Evolutionary conservation across 2,113 vertebrate species (phyloP).

Genomic region (Boulengeromyrus knoepffleri): DNA sequence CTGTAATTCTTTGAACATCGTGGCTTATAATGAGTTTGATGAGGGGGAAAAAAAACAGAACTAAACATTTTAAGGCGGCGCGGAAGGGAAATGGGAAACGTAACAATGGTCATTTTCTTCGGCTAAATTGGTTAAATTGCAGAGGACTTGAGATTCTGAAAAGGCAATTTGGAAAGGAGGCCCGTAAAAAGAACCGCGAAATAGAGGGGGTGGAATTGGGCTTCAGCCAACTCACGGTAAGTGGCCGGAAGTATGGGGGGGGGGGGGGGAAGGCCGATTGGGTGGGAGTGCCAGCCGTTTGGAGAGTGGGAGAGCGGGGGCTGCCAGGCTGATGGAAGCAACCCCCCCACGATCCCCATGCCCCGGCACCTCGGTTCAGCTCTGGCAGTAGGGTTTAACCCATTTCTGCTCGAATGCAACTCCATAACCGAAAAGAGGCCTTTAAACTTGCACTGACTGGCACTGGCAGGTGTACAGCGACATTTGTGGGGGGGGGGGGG

Average conservation of each 20-base stretch:
- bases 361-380: background rate
- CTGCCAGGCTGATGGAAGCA: background rate
- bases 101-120: constrained; percentile 43
- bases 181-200: too few relatives aligned
- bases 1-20: constrained; percentile 25
- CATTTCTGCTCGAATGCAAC: background rate
- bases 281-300: background rate
- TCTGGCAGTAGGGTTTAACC: background rate
- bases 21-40: constrained; percentile 31
- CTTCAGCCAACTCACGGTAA: too few relatives aligned
- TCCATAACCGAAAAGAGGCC: background rate
- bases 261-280: background rate
- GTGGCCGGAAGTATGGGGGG: constrained; percentile 19
- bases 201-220: too few relatives aligned
- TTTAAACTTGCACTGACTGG: background rate
- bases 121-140: constrained; percentile 41
- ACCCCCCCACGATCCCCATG: background rate
- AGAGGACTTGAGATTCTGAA: constrained; percentile 36
- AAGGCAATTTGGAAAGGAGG: constrained; percentile 35
- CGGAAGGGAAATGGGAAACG: constrained; percentile 41
- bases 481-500: background rate
- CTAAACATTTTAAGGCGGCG: constrained; percentile 32
- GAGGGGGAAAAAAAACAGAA: constrained; percentile 26
- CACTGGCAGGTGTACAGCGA: background rate
- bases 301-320: too few relatives aligned